Percentiles rank a stretch among this genome's conserved stretches.
phyloP scores from a whole-genome alignment of 2,888 invertebrate genomes.

The Diarsia mendica region DNA sequence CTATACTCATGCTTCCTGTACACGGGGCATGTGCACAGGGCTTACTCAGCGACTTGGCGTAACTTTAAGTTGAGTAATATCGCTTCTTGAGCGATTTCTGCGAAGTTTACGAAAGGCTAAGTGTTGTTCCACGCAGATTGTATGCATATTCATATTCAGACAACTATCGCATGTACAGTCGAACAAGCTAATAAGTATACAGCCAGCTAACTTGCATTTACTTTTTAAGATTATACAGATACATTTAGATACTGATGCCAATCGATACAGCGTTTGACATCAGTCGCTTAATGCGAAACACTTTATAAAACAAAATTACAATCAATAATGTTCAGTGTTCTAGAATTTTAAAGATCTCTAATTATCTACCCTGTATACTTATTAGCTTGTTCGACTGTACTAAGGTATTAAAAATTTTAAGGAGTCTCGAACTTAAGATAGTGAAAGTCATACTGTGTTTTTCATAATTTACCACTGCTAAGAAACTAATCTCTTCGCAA shows the following conservation, averaged over 20 bases:
- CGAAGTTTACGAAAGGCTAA: conserved; percentile 46
- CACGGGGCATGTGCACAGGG: conserved; percentile 14
- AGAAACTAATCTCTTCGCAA: not conserved
- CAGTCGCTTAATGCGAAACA: too few relatives aligned
- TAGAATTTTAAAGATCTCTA: too few relatives aligned
- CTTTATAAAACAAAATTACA: too few relatives aligned
- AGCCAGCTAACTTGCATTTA: too few relatives aligned
- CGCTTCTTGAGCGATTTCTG: conserved; percentile 51
- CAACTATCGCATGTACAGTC: conserved; percentile 10
- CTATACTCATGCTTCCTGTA: conserved; percentile 10
- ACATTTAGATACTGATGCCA: too few relatives aligned
- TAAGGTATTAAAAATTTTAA: not conserved
- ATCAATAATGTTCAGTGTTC: too few relatives aligned
- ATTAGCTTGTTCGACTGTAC: too few relatives aligned
- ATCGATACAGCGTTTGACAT: too few relatives aligned
- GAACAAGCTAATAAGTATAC: too few relatives aligned
- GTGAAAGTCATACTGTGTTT: not conserved
- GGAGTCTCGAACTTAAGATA: not conserved
- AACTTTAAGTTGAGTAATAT: conserved; percentile 59
- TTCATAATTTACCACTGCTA: not conserved
- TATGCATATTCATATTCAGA: conserved; percentile 20
- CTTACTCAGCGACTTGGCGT: conserved; percentile 43
- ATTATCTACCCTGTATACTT: too few relatives aligned
- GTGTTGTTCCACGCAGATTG: conserved; percentile 41
- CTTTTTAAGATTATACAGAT: too few relatives aligned